Base-by-base conservation (phyloP, 2,113 vertebrate species). In the Saccopteryx leptura region DNA sequence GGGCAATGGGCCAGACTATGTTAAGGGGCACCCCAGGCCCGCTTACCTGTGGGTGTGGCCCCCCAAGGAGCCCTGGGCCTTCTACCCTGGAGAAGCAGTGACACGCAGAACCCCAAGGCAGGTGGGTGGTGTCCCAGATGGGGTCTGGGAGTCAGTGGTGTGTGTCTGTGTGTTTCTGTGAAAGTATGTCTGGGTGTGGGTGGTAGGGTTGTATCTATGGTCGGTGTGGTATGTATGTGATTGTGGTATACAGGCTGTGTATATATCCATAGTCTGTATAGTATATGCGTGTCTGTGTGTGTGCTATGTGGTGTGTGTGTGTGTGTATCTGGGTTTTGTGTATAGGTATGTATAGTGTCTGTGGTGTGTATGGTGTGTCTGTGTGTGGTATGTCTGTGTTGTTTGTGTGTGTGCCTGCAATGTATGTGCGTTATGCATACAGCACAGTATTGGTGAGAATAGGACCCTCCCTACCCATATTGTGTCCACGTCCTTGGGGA, bases 1-100 rank as follows among this genome's bases (percentile, higher is more conserved):
- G 4, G 14, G 48, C 61, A 48, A 4, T 24, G 1, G 1, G 39
- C 28, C 48, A 75, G 46, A 7, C 3, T 9, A 0, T 4, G 4
- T 4, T 15, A 52, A 52, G 7, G 5, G 5, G 31, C 4, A 19
- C 31, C 28, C 52, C 7, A 7, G 69, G 14, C 4, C 39, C 33
- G 26, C 26, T 54, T 15, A 4, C 10, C 24, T 24, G 9, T 31
- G 26, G 63, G 33, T 11, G 52, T 6, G 4, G 9, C 15, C 6
- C 48, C 24, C 75, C 28, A 7, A n/a, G 63, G 26, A 82, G 21
- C 66, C 86, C 31, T 5, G 14, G 18, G 69, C 11, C 21, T 15
- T 86, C 50, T 8, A 6, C 9, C 19, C 79, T 31, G 26, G 61
- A 78, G 69, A 76, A 61, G n/a, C 63, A 31, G 9, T 39, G 46